Evolutionary conservation across 2,797 vertebrate species (phyloP), one percentile per base, ranked within the genome.

Genomic region (Champsocephalus esox): DNA sequence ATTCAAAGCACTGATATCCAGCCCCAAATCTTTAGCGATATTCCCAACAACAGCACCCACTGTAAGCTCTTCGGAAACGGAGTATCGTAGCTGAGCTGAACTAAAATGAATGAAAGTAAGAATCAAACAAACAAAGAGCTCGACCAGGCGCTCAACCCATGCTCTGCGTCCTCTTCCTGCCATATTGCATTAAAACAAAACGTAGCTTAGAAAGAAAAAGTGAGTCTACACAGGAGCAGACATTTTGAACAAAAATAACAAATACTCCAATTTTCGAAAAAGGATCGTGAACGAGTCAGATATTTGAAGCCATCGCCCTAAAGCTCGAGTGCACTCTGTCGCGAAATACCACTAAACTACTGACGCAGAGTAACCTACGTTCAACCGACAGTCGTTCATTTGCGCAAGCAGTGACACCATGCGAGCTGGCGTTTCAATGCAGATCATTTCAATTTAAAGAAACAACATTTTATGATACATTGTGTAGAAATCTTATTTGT

Each of bases 11-110:
- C 44, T 62, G 3, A 84, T 44, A 69, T 95, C 92, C 75, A 96
- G 69, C 0, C 93, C 93, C 11, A 96, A 73, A 68, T 96, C 95
- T 71, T 93, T 94, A 12, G 93, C 87, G 38, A 96, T 83, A 75
- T 94, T 92, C 12, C 95, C 96, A 73, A 96, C 93, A 59, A 91
- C 80, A 44, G 91, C 83, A 49, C 94, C 94, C 69, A 92, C 92
- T 14, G 87, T 81, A 1, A 89, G 71, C 62, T 96, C 95, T 12
- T 95, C 93, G 0, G 79, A 77, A 49, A 93, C 65, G 1, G 92
- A 88, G 58, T 95, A 95, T 38, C 87, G 78, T 44, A 94, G 87
- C 63, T 94, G 93, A 10, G 90, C 92, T 7, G 59, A 76, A 41
- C 82, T 44, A 11, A 38, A 49, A 60, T 70, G 52, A 38, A 38